Percentiles rank a stretch among this genome's conserved stretches.
Evolutionary conservation across 2,888 invertebrate species (phyloP).

Genomic region (Apodemia hepburni): DNA sequence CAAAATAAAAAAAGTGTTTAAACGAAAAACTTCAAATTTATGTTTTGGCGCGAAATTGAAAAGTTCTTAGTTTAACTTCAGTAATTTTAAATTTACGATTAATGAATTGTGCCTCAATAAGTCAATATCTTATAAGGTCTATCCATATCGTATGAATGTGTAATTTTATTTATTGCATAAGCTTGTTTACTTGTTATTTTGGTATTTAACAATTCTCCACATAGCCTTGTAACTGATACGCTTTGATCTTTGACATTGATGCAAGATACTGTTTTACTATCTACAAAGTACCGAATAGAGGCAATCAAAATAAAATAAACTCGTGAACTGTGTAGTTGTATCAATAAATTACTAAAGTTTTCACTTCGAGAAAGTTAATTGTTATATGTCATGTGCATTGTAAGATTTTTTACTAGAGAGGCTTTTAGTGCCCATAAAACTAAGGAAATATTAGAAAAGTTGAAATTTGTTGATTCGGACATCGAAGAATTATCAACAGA

Average conservation of each 20-base stretch:
- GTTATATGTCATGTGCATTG: conserved; percentile 66
- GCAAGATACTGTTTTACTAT: conserved; percentile 44
- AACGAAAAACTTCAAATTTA: too few relatives aligned
- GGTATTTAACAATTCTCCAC: conserved; percentile 46
- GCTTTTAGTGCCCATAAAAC: conserved; percentile 81
- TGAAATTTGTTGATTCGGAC: conserved; percentile 66
- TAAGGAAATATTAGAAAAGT: conserved; percentile 76
- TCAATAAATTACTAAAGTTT: background rate
- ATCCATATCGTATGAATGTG: background rate
- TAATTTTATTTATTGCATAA: conserved; percentile 19
- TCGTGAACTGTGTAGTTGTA: background rate
- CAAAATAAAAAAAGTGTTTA: too few relatives aligned
- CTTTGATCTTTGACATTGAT: conserved; percentile 71
- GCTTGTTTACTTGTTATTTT: conserved; percentile 22
- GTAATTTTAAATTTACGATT: background rate
- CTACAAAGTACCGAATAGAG: conserved; percentile 2
- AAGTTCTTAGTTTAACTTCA: background rate
- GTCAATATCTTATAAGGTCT: background rate
- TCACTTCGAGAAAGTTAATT: background rate
- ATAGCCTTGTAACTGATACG: conserved; percentile 36
- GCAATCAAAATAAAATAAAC: conserved; percentile 8
- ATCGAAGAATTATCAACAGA: conserved; percentile 84
- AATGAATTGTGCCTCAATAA: background rate
- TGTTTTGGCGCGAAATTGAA: background rate
- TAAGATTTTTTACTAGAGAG: conserved; percentile 82